Evolutionary conservation across 2,888 invertebrate species (phyloP).

Genomic region (Agonum fuliginosum): DNA sequence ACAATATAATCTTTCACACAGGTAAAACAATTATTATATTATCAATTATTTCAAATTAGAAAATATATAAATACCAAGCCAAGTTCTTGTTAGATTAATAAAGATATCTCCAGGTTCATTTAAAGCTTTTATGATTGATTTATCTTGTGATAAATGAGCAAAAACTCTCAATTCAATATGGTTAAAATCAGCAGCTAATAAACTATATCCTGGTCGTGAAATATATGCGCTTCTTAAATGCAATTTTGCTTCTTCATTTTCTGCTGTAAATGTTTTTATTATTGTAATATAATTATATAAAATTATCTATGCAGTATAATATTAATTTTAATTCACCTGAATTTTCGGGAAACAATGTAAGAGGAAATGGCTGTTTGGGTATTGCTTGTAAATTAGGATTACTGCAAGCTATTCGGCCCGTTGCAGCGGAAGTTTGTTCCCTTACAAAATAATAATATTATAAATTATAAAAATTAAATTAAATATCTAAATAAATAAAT

Average conservation of each 20-base stretch:
- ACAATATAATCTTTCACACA: neutral
- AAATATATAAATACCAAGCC: slow-evolving; percentile 66
- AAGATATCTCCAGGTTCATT: slow-evolving; percentile 71
- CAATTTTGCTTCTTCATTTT: slow-evolving; percentile 61
- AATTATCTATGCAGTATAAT: neutral
- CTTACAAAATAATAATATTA: slow-evolving; percentile 65
- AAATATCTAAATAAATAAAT: neutral
- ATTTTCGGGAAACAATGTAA: slow-evolving; percentile 63
- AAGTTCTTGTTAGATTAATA: slow-evolving; percentile 70
- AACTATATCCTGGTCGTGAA: slow-evolving; percentile 67
- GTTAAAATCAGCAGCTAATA: slow-evolving; percentile 74
- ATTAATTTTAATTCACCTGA: slow-evolving; percentile 21
- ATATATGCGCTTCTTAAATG: slow-evolving; percentile 71
- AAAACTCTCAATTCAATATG: slow-evolving; percentile 75
- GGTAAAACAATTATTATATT: too few species aligned
- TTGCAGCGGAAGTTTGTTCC: slow-evolving; percentile 74
- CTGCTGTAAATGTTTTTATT: neutral
- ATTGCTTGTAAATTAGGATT: slow-evolving; percentile 75
- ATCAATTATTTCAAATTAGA: neutral
- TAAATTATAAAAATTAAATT: slow-evolving; percentile 4
- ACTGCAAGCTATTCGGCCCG: slow-evolving; percentile 73
- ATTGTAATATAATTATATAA: neutral
- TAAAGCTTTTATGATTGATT: slow-evolving; percentile 68
- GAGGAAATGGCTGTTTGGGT: slow-evolving; percentile 72
- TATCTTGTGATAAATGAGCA: slow-evolving; percentile 72